Evolutionary conservation across 2,888 invertebrate species (phyloP).

Genomic region (Orthosia cruda): DNA sequence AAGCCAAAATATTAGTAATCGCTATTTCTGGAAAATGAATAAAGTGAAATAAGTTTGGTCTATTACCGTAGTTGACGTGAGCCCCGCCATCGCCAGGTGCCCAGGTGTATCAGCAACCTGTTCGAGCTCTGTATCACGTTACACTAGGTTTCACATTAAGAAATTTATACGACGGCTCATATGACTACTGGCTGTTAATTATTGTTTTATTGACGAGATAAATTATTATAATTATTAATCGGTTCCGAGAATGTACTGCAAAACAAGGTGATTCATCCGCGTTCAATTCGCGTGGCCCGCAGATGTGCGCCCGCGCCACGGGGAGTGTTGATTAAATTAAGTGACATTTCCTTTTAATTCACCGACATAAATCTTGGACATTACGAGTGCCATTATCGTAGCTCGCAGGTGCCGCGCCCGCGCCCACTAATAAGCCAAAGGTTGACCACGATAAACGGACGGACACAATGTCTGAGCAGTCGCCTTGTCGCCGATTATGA

Average conservation of each 20-base stretch:
- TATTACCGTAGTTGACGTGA: constrained; percentile 85
- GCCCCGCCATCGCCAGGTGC: constrained; percentile 85
- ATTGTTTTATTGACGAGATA: constrained; percentile 90
- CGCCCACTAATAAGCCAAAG: constrained; percentile 77
- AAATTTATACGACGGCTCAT: constrained; percentile 91
- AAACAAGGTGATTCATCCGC: constrained; percentile 90
- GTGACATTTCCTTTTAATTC: constrained; percentile 90
- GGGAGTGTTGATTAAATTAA: constrained; percentile 88
- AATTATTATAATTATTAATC: constrained; percentile 89
- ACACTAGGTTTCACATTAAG: constrained; percentile 91
- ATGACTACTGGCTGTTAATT: constrained; percentile 90
- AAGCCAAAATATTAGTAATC: constrained; percentile 68
- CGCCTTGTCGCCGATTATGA: constrained; percentile 61
- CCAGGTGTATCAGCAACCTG: constrained; percentile 88
- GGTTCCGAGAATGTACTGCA: constrained; percentile 88
- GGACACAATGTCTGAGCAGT: constrained; percentile 79
- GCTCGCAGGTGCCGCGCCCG: constrained; percentile 80
- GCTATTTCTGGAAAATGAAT: constrained; percentile 81
- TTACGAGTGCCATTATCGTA: constrained; percentile 84
- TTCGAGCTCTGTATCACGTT: constrained; percentile 86
- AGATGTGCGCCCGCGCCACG: constrained; percentile 83
- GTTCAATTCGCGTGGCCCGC: constrained; percentile 79
- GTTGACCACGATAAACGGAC: constrained; percentile 77
- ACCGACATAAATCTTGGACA: constrained; percentile 85
- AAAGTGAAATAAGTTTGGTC: constrained; percentile 82